Percentiles rank a stretch among this genome's conserved stretches.
Conservation (phyloP, 2,113 vertebrate genomes). For the Lepus timidus region DNA sequence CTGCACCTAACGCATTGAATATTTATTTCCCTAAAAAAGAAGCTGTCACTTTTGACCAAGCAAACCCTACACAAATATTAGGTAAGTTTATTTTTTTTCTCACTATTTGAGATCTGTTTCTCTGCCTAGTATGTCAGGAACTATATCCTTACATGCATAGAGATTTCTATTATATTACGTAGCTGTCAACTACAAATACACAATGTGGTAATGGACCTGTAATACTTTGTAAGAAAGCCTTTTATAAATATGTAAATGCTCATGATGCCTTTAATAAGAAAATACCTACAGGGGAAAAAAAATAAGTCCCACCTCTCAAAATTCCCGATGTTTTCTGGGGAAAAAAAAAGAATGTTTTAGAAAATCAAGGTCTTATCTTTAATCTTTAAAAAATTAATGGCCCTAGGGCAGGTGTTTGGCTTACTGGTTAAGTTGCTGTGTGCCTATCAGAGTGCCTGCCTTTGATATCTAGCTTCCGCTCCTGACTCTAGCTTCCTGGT, state of each 20-base stretch:
- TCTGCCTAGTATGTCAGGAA: neutral
- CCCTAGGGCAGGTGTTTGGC: neutral
- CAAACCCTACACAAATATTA: constrained; percentile 94
- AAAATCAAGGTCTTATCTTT: constrained; percentile 29
- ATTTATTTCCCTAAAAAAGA: constrained; percentile 98
- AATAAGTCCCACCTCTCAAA: neutral
- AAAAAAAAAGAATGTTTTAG: neutral
- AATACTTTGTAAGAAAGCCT: constrained; percentile 39
- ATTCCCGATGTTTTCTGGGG: neutral
- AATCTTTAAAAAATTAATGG: constrained; percentile 35
- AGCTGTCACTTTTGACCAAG: constrained; percentile 97
- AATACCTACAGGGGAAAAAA: neutral
- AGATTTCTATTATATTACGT: neutral
- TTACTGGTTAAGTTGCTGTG: too few species aligned
- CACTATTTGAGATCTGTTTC: neutral
- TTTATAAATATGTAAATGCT: constrained; percentile 46
- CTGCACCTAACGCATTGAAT: constrained; percentile 88
- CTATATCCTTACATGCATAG: neutral
- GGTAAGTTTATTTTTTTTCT: constrained; percentile 88
- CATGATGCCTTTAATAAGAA: constrained; percentile 49
- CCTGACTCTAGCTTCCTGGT: too few species aligned
- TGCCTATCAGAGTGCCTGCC: neutral
- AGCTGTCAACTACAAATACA: neutral
- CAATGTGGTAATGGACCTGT: neutral
- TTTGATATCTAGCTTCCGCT: too few species aligned